These are phyloP conservation scores for Saturnia japonica DNA, from an alignment of 2,888 invertebrate genomes.

Conservation along the genomic window DNA sequence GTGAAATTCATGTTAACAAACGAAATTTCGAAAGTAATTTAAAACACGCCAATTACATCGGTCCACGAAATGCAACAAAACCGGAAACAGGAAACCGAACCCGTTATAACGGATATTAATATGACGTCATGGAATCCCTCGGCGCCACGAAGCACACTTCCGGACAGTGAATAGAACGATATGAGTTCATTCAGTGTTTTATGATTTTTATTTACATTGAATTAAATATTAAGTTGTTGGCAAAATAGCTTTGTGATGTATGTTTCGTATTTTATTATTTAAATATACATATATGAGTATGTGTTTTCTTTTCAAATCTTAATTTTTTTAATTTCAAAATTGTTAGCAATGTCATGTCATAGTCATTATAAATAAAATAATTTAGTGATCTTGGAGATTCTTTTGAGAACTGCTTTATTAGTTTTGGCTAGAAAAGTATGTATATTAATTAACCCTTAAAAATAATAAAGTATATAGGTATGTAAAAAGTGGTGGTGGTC, in stretches of 20 bases:
- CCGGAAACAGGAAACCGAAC: constrained; percentile 53
- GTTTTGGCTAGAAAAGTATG: no score
- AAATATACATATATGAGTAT: no score
- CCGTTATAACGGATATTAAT: constrained; percentile 60
- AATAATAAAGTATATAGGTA: no score
- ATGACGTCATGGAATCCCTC: constrained; percentile 63
- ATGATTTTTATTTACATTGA: constrained; percentile 33
- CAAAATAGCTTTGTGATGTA: neutral
- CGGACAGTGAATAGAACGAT: constrained; percentile 55
- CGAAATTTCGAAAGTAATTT: neutral
- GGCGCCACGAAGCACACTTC: constrained; percentile 52
- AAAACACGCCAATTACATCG: constrained; percentile 25
- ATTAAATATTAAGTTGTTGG: neutral
- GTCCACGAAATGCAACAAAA: constrained; percentile 43
- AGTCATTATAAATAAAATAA: no score
- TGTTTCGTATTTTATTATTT: no score
- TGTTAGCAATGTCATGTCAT: no score
- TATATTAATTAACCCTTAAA: no score
- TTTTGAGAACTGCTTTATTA: no score
- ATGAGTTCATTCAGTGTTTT: constrained; percentile 44
- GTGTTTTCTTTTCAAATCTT: no score
- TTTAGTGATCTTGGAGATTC: no score
- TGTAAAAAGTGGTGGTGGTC: no score
- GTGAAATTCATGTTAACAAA: neutral
- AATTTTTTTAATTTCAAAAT: no score